Percentiles rank a stretch among this genome's conserved stretches.
Conservation (phyloP, 2,888 invertebrate species). For the Panopea generosa region DNA sequence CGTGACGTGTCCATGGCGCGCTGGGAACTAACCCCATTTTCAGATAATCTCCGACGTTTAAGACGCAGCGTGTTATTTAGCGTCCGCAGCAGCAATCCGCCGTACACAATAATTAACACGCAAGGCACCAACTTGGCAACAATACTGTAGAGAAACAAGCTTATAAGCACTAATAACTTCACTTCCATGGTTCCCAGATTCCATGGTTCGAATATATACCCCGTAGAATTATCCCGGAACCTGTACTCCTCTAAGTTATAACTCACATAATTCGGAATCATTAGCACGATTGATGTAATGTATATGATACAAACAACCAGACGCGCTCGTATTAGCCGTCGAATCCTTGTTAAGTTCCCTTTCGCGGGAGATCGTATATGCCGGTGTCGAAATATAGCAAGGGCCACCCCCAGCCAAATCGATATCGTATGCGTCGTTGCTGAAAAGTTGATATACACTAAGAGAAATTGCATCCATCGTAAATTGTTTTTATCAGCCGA, state of each 20-base stretch:
- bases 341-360: slow-evolving; percentile 87
- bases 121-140: slow-evolving; percentile 96
- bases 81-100: slow-evolving; percentile 82
- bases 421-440: slow-evolving; percentile 95
- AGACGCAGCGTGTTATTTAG: slow-evolving; percentile 67
- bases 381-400: slow-evolving; percentile 95
- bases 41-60: slow-evolving; percentile 55
- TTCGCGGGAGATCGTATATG: slow-evolving; percentile 90
- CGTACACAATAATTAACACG: slow-evolving; percentile 91
- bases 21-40: slow-evolving; percentile 12
- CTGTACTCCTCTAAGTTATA: slow-evolving; percentile 87
- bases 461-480: slow-evolving; percentile 84
- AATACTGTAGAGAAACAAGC: slow-evolving; percentile 96
- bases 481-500: slow-evolving; percentile 78
- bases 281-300: slow-evolving; percentile 93
- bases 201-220: slow-evolving; percentile 69
- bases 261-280: slow-evolving; percentile 93
- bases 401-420: slow-evolving; percentile 95
- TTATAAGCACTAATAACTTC: slow-evolving; percentile 84
- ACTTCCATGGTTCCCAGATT: slow-evolving; percentile 66
- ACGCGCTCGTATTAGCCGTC: slow-evolving; percentile 88
- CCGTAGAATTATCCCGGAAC: slow-evolving; percentile 49
- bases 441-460: slow-evolving; percentile 95
- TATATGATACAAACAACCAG: slow-evolving; percentile 91
- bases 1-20: slow-evolving; percentile 86